Evolutionary conservation across 2,113 vertebrate species (phyloP), one percentile per base, ranked within the genome.

Genomic region (Halichoeres trimaculatus): DNA sequence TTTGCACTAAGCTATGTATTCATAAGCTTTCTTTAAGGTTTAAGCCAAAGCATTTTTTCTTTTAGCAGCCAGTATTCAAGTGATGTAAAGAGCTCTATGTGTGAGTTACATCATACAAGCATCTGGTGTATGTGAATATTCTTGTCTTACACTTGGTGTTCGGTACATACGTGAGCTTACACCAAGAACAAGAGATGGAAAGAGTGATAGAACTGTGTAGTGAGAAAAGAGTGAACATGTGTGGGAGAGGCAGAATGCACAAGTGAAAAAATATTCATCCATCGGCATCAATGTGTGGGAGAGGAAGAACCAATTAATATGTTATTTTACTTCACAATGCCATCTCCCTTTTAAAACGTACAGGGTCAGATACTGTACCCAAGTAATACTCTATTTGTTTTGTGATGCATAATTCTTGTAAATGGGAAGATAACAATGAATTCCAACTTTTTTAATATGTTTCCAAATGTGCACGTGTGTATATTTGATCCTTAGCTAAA

Each of bases 191-290:
- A 78, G 52, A 58, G 56, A 43, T 38, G 20, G 22, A 30, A 53
- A 26, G 69, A 26, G 76, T 24, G 79, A 72, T 67, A 78, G 51
- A 62, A 80, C 71, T 14, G 60, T 75, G 12, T 24, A 74, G 70
- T 75, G 67, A 66, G 45, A 84, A 64, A 66, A 80, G 22, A 76
- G 70, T 48, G 66, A 70, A 70, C 60, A 85, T 91, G 83, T 88
- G 91, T 91, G 90, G 88, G 88, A 78, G 91, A 91, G 68, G 83
- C 68, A 88, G 76, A 90, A 86, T 61, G 78, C 78, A 81, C 79
- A 71, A 72, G 82, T 87, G 85, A 80, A 90, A 90, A 93, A 86
- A 78, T 84, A 89, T 90, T 91, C 86, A 90, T 89, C 87, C 56
- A 58, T 82, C 79, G 67, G 81, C 54, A 35, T 88, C 87, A 83